Evolutionary conservation across 1,140 invertebrate genomes (phyloP), one percentile per base, ranked within the genome.

Genomic region (Panagrolaimus sp.): DNA sequence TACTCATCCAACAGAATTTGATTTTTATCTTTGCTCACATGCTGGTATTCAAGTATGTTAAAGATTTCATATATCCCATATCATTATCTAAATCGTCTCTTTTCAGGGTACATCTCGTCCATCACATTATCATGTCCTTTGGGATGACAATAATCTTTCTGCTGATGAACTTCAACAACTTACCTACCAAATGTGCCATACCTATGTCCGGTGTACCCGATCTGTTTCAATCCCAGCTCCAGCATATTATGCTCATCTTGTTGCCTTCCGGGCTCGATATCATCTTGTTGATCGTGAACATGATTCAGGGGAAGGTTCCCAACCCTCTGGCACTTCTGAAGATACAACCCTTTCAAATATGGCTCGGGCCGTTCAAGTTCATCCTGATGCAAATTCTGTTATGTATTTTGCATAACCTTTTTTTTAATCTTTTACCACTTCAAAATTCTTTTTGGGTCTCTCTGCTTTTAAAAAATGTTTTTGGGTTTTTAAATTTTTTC

Each of bases 11-110:
- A 98, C 95, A 8, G 96, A 98, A 85, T 98, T 98, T 86, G 96
- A 99, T 86, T 98, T 99, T 85, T 99, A 98, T 85, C 87, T 99
- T n/a, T 99, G 96, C 88, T 96, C 93, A 85, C 96, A 99, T 85
- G 94, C 97, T 85, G 96, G 96, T 73, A 99, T 98, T 81, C 95
- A 97, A 88, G 92, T 93, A 67, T 21, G 48, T 15, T 48, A 43
- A 32, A 63, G 58, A 28, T 45, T 17, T 21, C n/a, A 45, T 72
- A 9, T 47, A 0, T 32, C 32, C 0, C 24, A n/a, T 47, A 2
- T 21, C 14, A 9, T 55, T 15, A 72, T 62, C 17, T 71, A 73
- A 38, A 44, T 66, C 17, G 0, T 26, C 28, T 43, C n/a, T n/a
- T n/a, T n/a, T n/a, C n/a, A 97, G 91, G 96, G 96, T 79, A 99